Evolutionary conservation across 2,888 invertebrate species (phyloP).

Genomic region (Ceratothoa steindachneri): DNA sequence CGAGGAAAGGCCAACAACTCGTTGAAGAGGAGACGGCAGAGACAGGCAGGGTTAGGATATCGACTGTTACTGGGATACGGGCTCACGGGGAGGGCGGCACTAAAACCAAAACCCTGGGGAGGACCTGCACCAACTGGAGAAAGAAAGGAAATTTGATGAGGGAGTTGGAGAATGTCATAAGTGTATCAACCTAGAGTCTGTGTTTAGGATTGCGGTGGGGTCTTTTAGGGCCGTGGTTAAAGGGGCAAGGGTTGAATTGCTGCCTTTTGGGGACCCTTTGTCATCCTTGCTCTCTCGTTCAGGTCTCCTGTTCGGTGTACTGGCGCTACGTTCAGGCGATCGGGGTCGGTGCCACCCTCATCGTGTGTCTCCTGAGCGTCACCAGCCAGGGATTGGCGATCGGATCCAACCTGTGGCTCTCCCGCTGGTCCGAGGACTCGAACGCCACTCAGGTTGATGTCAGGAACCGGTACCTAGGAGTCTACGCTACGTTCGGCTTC

Average conservation of each 20-base stretch:
- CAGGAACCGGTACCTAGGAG: slow-evolving; percentile 76
- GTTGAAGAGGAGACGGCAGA: too few relatives aligned
- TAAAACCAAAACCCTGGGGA: slow-evolving; percentile 16
- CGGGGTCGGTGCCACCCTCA: slow-evolving; percentile 69
- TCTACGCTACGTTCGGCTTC: slow-evolving; percentile 81
- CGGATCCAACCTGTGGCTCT: slow-evolving; percentile 81
- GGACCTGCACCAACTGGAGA: slow-evolving; percentile 73
- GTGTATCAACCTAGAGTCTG: neutral
- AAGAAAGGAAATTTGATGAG: slow-evolving; percentile 75
- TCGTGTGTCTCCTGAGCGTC: slow-evolving; percentile 76
- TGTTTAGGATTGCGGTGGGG: neutral
- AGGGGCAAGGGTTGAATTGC: too few relatives aligned
- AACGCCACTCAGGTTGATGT: slow-evolving; percentile 57
- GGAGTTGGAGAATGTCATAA: too few relatives aligned
- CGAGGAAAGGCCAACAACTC: too few relatives aligned
- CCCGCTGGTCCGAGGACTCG: slow-evolving; percentile 70
- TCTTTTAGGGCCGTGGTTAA: too few relatives aligned
- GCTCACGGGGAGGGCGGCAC: too few relatives aligned
- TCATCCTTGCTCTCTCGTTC: too few relatives aligned
- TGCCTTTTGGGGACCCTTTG: too few relatives aligned
- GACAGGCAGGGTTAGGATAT: too few relatives aligned
- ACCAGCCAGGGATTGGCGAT: slow-evolving; percentile 70
- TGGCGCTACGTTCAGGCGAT: slow-evolving; percentile 81
- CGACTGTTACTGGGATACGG: too few relatives aligned
- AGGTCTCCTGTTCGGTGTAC: slow-evolving; percentile 85